A percentile compares a stretch with the other conserved stretches of the same genome.
Conservation (phyloP, 92 coral and sea anemone species). For the Montipora capitata region DNA sequence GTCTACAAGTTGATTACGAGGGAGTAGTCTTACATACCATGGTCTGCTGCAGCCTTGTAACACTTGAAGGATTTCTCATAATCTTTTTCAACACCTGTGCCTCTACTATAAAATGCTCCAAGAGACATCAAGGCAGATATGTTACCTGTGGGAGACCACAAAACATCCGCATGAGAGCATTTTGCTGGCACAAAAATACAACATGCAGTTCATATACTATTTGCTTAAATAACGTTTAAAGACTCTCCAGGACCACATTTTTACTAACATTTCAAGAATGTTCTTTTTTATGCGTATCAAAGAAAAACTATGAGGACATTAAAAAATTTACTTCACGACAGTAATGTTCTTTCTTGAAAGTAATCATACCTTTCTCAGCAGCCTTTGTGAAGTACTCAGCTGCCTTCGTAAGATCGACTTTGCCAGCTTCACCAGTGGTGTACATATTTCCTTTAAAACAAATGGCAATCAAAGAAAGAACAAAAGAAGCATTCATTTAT, state of each 20-base stretch:
- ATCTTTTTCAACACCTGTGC: slow-evolving; percentile 86
- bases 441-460: slow-evolving; percentile 87
- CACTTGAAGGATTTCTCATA: slow-evolving; percentile 83
- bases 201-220: too few relatives aligned
- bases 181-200: not conserved
- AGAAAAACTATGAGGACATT: too few relatives aligned
- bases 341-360: not conserved
- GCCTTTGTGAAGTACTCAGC: slow-evolving; percentile 81
- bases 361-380: slow-evolving; percentile 81
- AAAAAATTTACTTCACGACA: too few relatives aligned
- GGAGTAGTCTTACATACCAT: slow-evolving; percentile 62
- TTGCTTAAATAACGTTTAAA: not conserved
- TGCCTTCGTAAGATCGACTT: slow-evolving; percentile 84
- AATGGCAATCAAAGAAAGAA: not conserved
- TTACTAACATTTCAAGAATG: not conserved
- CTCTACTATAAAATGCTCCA: slow-evolving; percentile 95
- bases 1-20: too few relatives aligned
- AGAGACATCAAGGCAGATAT: slow-evolving; percentile 86
- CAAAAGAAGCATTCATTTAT: not conserved
- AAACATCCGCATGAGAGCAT: not conserved
- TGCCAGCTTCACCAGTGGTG: slow-evolving; percentile 89
- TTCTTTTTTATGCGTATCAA: too few relatives aligned
- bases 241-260: not conserved
- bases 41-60: slow-evolving; percentile 88
- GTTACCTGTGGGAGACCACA: slow-evolving; percentile 70